Conservation (phyloP, 1,140 invertebrate genomes). For the Propsilocerus akamusi region DNA sequence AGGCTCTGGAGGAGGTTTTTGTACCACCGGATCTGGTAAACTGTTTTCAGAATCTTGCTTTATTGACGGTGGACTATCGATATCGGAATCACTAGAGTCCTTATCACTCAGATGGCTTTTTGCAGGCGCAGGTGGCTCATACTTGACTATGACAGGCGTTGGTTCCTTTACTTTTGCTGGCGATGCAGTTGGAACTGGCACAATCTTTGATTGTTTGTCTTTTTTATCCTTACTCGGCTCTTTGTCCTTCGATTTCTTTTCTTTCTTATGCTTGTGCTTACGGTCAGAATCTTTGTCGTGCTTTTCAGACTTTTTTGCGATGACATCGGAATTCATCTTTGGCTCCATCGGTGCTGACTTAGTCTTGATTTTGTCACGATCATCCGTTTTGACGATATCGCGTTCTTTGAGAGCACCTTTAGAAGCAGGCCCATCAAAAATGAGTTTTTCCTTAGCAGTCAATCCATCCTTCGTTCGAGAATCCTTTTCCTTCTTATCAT, state of each 20-base stretch:
- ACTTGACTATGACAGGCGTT: neutral
- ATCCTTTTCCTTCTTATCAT: slow-evolving; percentile 31
- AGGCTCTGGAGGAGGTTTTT: slow-evolving; percentile 18
- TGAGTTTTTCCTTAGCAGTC: slow-evolving; percentile 21
- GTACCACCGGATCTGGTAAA: slow-evolving; percentile 15
- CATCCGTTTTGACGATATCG: slow-evolving; percentile 19
- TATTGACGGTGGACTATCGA: neutral
- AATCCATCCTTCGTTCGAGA: slow-evolving; percentile 25
- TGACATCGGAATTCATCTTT: no score
- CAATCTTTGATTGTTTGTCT: slow-evolving; percentile 11
- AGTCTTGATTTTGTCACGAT: slow-evolving; percentile 24
- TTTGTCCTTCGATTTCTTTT: slow-evolving; percentile 29
- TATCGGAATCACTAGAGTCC: neutral
- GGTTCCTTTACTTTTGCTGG: slow-evolving; percentile 2
- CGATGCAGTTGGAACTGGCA: slow-evolving; percentile 7
- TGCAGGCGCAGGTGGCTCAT: neutral
- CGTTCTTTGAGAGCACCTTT: slow-evolving; percentile 27
- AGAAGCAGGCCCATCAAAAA: slow-evolving; percentile 25
- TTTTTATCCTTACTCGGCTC: slow-evolving; percentile 24
- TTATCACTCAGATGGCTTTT: neutral
- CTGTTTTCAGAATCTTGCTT: slow-evolving; percentile 8
- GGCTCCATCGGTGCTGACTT: slow-evolving; percentile 13
- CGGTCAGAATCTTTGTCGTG: slow-evolving; percentile 29
- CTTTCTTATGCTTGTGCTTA: slow-evolving; percentile 37
- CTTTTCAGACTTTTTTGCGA: slow-evolving; percentile 25